phyloP scores from a whole-genome alignment of 2,797 vertebrate species.

The Scyliorhinus canicula region DNA sequence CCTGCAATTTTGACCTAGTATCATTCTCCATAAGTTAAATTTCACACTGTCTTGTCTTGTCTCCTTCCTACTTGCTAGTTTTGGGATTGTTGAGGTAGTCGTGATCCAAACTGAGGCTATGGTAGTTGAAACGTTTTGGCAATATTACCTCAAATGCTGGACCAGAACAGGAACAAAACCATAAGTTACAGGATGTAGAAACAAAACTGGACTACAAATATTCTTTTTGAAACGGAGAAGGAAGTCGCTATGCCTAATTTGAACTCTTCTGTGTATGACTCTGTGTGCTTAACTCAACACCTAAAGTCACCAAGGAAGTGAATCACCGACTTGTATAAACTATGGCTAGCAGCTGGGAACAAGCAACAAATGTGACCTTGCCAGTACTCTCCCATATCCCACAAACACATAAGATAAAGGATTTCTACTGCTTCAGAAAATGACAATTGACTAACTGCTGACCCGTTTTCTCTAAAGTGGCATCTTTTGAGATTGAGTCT shows the following conservation, averaged over 20 bases:
- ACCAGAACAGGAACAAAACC: not conserved
- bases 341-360: not conserved
- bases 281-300: not conserved
- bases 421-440: not conserved
- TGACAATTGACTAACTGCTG: constrained; percentile 15
- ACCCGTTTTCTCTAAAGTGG: not conserved
- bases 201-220: not conserved
- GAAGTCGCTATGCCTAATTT: too few relatives aligned
- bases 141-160: not conserved
- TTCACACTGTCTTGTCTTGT: not conserved
- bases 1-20: not conserved
- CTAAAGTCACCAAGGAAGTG: not conserved
- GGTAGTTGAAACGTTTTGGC: not conserved
- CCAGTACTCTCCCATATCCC: not conserved
- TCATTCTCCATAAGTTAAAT: not conserved
- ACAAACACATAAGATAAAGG: not conserved
- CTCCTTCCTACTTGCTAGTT: not conserved
- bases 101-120: not conserved
- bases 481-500: not conserved
- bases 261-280: not conserved
- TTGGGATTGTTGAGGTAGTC: not conserved
- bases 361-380: not conserved
- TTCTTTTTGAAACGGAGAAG: not conserved
- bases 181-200: not conserved
- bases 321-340: not conserved